Evolutionary conservation across 1,140 invertebrate genomes (phyloP).

Genomic region (Plectus sambesii): DNA sequence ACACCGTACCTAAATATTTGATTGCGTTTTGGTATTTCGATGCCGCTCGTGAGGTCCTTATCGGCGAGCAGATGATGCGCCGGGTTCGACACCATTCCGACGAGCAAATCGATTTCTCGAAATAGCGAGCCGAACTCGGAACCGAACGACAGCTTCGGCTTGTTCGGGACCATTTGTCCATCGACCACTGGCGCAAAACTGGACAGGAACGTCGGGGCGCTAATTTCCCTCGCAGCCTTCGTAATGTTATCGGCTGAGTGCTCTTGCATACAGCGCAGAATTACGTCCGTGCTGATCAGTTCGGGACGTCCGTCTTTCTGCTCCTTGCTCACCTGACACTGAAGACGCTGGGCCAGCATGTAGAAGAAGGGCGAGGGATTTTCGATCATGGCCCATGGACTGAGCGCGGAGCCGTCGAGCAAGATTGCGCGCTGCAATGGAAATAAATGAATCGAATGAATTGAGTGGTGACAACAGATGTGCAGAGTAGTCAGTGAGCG

Average conservation of each 20-base stretch:
- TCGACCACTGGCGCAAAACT: conserved; percentile 60
- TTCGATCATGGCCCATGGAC: conserved; percentile 40
- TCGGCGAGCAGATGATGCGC: conserved; percentile 75
- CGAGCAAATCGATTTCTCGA: conserved; percentile 62
- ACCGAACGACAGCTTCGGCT: conserved; percentile 41
- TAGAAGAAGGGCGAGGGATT: conserved; percentile 41
- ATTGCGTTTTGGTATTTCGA: conserved; percentile 67
- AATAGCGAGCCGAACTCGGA: conserved; percentile 40
- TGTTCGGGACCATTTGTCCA: conserved; percentile 52
- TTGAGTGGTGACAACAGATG: too few relatives aligned
- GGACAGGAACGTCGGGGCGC: conserved; percentile 51
- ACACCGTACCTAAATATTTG: conserved; percentile 35
- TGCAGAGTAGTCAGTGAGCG: too few relatives aligned
- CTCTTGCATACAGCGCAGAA: conserved; percentile 37
- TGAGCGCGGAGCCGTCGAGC: conserved; percentile 39
- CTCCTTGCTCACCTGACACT: conserved; percentile 19
- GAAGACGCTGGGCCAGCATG: conserved; percentile 30
- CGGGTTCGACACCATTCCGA: conserved; percentile 81
- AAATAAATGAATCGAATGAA: too few relatives aligned
- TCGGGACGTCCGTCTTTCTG: conserved; percentile 16
- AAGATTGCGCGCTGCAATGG: conserved; percentile 40
- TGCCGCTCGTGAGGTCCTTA: conserved; percentile 78
- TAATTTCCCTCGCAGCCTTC: conserved; percentile 53
- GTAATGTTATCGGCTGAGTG: conserved; percentile 63
- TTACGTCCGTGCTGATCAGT: conserved; percentile 24